These are phyloP conservation scores for Narcine bancroftii DNA, from an alignment of 2,113 vertebrate genomes.

Conservation along the genomic window DNA sequence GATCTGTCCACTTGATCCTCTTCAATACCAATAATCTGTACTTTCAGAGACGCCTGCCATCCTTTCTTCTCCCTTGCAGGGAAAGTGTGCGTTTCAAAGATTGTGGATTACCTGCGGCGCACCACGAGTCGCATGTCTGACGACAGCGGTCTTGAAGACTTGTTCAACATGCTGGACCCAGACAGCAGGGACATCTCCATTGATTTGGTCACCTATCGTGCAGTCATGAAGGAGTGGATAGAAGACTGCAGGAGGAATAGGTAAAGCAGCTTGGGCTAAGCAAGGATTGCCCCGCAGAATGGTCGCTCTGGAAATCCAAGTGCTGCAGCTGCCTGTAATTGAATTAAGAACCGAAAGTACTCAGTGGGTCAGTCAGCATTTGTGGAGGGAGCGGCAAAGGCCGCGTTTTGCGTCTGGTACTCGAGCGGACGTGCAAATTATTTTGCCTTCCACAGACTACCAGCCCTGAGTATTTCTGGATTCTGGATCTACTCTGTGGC, in stretches of 20 bases:
- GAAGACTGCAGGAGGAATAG: constrained; percentile 63
- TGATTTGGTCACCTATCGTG: constrained; percentile 71
- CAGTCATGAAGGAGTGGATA: constrained; percentile 76
- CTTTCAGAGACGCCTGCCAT: background rate
- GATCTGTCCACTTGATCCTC: background rate
- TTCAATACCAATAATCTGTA: background rate
- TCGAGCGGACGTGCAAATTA: background rate
- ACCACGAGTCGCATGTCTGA: constrained; percentile 63
- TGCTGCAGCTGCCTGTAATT: too few species aligned
- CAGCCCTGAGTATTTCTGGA: too few species aligned
- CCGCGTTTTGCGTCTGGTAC: too few species aligned
- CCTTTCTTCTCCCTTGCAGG: constrained; percentile 50
- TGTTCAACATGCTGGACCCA: constrained; percentile 78
- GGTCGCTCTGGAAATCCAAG: background rate
- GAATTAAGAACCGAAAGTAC: too few species aligned
- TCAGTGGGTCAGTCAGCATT: background rate
- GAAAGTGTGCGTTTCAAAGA: constrained; percentile 73
- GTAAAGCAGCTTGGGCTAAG: constrained; percentile 46
- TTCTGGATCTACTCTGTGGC: too few species aligned
- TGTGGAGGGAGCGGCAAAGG: background rate
- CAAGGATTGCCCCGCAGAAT: background rate
- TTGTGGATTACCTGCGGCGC: constrained; percentile 72
- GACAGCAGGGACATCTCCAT: constrained; percentile 68
- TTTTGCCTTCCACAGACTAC: too few species aligned
- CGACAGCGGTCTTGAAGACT: constrained; percentile 70